Evolutionary conservation across 2,888 invertebrate genomes (phyloP).

Genomic region (Drosophila atripex): DNA sequence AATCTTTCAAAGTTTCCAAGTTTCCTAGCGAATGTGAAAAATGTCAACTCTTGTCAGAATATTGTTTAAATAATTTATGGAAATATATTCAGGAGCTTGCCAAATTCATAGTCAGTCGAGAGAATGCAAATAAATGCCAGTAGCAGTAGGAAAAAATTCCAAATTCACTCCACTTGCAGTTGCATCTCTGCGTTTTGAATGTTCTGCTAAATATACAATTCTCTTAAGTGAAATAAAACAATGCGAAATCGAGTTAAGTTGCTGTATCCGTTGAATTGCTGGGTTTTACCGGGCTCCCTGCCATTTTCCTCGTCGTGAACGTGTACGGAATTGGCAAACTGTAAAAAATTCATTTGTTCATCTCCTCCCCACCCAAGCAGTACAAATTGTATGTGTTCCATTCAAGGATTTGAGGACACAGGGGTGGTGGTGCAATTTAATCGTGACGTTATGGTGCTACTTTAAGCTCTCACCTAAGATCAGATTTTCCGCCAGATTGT

Average conservation of each 20-base stretch:
- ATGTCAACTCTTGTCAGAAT: no score
- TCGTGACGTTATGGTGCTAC: conserved; percentile 10
- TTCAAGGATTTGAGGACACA: not conserved
- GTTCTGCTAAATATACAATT: conserved; percentile 49
- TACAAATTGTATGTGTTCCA: not conserved
- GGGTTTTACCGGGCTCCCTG: conserved; percentile 17
- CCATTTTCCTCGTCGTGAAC: conserved; percentile 26
- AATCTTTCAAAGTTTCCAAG: not conserved
- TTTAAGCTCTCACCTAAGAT: conserved; percentile 35
- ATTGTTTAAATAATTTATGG: conserved; percentile 20
- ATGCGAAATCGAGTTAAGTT: conserved; percentile 32
- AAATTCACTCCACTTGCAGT: conserved; percentile 3
- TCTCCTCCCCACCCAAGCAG: not conserved
- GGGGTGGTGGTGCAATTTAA: conserved; percentile 15
- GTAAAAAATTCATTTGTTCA: conserved; percentile 2
- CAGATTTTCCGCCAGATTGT: conserved; percentile 29
- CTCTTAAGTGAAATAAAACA: conserved; percentile 61
- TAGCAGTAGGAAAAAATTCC: not conserved
- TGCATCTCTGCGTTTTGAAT: conserved; percentile 31
- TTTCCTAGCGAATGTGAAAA: not conserved
- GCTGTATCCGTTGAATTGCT: conserved; percentile 24
- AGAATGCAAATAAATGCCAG: conserved; percentile 19
- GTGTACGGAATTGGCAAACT: conserved; percentile 49
- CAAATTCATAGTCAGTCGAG: conserved; percentile 40
- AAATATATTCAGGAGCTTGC: conserved; percentile 18